phyloP scores from a whole-genome alignment of 2,113 vertebrate genomes.

The Perca fluviatilis region DNA sequence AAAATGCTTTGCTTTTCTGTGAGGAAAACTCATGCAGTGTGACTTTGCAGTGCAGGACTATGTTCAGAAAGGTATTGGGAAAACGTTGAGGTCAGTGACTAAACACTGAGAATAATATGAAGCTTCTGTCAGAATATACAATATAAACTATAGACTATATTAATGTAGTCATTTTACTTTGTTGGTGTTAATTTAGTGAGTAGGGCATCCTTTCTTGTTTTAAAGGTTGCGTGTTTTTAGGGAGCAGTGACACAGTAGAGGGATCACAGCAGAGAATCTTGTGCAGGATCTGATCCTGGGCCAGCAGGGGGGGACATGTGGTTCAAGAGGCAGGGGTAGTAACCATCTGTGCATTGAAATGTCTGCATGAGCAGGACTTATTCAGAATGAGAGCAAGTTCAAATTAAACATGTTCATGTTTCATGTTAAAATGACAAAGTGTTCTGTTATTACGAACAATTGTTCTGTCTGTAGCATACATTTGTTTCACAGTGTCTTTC shows the following conservation, averaged over 20 bases:
- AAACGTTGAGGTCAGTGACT: neutral
- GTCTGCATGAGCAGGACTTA: neutral
- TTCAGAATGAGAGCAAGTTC: neutral
- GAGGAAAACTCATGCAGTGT: neutral
- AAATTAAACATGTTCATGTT: neutral
- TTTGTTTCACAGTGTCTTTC: neutral
- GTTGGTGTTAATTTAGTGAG: neutral
- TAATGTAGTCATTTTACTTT: neutral
- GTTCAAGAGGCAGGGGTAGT: slow-evolving; percentile 41
- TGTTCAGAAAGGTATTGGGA: neutral
- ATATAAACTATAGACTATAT: neutral
- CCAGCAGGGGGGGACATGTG: slow-evolving; percentile 77
- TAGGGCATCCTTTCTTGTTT: neutral
- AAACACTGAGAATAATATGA: neutral
- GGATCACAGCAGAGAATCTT: neutral
- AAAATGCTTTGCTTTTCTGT: neutral
- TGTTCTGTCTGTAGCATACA: neutral
- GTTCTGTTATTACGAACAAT: neutral
- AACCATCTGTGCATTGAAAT: slow-evolving; percentile 9
- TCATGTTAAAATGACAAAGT: neutral
- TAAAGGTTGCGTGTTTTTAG: neutral
- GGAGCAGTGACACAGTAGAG: neutral
- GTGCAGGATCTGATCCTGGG: slow-evolving; percentile 51
- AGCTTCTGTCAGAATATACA: neutral
- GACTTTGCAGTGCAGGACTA: neutral